phyloP scores from a whole-genome alignment of 23 tunicate genomes.

The Corella eumyota region DNA sequence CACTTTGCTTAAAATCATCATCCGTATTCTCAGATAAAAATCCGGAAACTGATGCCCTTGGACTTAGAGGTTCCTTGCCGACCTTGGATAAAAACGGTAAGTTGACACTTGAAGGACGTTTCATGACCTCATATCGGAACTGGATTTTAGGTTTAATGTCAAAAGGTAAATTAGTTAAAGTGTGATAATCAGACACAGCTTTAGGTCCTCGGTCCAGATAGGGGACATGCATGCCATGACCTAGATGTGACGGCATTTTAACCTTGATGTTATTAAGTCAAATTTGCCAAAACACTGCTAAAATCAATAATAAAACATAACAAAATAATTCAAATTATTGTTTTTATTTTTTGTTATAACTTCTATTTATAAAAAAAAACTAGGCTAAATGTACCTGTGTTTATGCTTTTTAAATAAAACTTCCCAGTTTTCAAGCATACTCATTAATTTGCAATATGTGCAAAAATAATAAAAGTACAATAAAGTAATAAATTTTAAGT shows the following conservation, averaged over 20 bases:
- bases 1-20: constrained; percentile 28
- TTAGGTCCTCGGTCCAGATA: constrained; percentile 83
- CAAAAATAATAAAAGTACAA: too few species aligned
- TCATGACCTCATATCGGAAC: constrained; percentile 50
- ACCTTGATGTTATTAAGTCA: too few species aligned
- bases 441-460: too few species aligned
- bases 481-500: too few species aligned
- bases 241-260: constrained; percentile 93
- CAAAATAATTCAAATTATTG: too few species aligned
- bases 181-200: constrained; percentile 61
- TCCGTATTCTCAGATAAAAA: constrained; percentile 28
- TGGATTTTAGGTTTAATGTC: constrained; percentile 52
- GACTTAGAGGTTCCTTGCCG: constrained; percentile 28
- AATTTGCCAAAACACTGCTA: too few species aligned
- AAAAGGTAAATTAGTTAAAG: constrained; percentile 77
- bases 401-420: too few species aligned
- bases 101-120: constrained; percentile 70
- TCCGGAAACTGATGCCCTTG: constrained; percentile 35
- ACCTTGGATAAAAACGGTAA: constrained; percentile 25
- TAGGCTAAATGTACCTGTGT: too few species aligned
- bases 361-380: too few species aligned
- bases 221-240: constrained; percentile 93
- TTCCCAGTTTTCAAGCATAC: too few species aligned
- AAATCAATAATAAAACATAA: too few species aligned
- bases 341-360: too few species aligned